phyloP scores from a whole-genome alignment of 1,140 invertebrate species.

The Brachionus rotundiformis region DNA sequence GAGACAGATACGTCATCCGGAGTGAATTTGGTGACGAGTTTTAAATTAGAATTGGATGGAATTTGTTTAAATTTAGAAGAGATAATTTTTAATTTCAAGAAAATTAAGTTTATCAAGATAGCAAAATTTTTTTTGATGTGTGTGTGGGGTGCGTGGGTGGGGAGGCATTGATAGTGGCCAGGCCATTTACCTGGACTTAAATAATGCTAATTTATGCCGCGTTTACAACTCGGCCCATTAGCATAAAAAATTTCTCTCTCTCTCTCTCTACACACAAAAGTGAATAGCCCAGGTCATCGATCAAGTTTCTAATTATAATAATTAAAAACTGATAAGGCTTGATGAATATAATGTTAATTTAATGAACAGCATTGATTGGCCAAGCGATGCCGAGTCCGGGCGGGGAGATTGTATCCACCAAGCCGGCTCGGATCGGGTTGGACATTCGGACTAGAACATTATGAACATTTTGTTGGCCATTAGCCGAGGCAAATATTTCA shows the following conservation, averaged over 20 bases:
- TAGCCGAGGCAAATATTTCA: background rate
- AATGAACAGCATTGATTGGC: background rate
- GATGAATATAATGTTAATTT: slow-evolving; percentile 27
- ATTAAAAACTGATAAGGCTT: slow-evolving; percentile 44
- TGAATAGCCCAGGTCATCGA: slow-evolving; percentile 24
- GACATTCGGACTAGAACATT: background rate
- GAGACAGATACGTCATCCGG: too few species aligned
- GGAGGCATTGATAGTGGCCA: background rate
- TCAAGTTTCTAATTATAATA: slow-evolving; percentile 12
- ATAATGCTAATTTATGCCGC: background rate
- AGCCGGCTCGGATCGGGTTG: background rate
- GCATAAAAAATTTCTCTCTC: background rate
- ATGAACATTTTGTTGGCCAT: slow-evolving; percentile 4
- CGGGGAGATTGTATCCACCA: background rate
- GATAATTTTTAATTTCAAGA: background rate
- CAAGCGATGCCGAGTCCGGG: background rate
- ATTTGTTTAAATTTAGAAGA: background rate
- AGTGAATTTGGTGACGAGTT: too few species aligned
- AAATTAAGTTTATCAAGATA: background rate
- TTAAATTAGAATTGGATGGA: too few species aligned
- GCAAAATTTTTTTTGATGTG: background rate
- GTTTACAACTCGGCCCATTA: background rate
- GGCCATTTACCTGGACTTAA: background rate
- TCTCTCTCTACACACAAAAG: too few species aligned
- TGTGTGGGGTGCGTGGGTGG: background rate